A percentile compares a stretch with the other conserved stretches of the same genome.
These are phyloP conservation scores for Tupaia chinensis DNA, from an alignment of 2,113 vertebrate species.

Conservation along the genomic window DNA sequence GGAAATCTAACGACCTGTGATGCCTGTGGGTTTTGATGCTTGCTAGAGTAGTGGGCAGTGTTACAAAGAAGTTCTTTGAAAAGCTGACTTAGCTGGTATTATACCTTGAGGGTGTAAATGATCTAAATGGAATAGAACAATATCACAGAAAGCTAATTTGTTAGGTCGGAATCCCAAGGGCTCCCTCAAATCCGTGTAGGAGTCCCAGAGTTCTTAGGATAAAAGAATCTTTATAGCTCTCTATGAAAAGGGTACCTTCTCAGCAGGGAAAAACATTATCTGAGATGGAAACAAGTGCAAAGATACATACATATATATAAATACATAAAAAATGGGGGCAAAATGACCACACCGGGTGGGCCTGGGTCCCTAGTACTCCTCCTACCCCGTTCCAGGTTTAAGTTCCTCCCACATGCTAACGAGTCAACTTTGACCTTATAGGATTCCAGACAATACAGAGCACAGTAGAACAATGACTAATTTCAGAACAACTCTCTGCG, in stretches of 20 bases:
- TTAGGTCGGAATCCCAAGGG: slow-evolving; percentile 21
- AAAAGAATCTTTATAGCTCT: slow-evolving; percentile 27
- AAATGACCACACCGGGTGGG: neutral
- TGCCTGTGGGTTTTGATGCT: neutral
- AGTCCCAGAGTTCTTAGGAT: slow-evolving; percentile 36
- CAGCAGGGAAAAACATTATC: neutral
- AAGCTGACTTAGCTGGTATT: slow-evolving; percentile 9
- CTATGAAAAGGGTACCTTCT: slow-evolving; percentile 24
- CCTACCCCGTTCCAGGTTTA: slow-evolving; percentile 15
- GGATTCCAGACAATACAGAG: neutral
- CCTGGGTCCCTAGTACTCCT: neutral
- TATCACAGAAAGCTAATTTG: slow-evolving; percentile 41
- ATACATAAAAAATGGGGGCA: slow-evolving; percentile 26
- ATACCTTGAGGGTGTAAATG: neutral
- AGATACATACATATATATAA: neutral
- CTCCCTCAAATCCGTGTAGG: slow-evolving; percentile 7
- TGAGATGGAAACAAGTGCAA: slow-evolving; percentile 35
- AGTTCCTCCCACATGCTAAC: slow-evolving; percentile 15
- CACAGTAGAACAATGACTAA: neutral
- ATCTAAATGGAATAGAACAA: neutral
- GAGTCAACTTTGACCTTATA: slow-evolving; percentile 49
- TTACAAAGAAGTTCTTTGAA: slow-evolving; percentile 35
- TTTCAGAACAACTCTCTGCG: slow-evolving; percentile 31
- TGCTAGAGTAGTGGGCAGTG: neutral
- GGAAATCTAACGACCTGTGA: neutral